phyloP scores from a whole-genome alignment of 1,140 invertebrate species.

The Sinella curviseta region DNA sequence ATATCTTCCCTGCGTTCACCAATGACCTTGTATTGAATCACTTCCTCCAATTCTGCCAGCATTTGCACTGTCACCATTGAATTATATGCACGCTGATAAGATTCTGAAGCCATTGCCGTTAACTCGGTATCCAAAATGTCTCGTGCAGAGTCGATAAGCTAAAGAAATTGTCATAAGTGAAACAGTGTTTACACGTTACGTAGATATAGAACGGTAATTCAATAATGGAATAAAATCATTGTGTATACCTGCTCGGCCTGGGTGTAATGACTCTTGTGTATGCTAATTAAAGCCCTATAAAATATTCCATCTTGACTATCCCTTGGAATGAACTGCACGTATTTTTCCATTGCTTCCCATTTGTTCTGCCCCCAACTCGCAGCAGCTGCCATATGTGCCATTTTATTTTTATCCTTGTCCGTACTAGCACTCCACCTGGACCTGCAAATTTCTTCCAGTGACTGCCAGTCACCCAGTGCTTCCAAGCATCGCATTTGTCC shows the following conservation, averaged over 20 bases:
- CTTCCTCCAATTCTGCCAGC: constrained; percentile 94
- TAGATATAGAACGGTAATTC: too few relatives aligned
- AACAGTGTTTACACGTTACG: constrained; percentile 1
- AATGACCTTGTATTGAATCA: constrained; percentile 91
- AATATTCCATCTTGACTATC: constrained; percentile 93
- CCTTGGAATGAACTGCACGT: constrained; percentile 79
- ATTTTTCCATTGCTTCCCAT: constrained; percentile 89
- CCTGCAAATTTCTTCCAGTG: constrained; percentile 73
- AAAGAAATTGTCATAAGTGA: constrained; percentile 48
- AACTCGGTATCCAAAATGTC: constrained; percentile 94
- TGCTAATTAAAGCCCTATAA: constrained; percentile 89
- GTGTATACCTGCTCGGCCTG: constrained; percentile 60
- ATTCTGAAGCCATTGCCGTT: constrained; percentile 96
- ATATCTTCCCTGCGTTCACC: constrained; percentile 81
- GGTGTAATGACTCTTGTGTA: constrained; percentile 82
- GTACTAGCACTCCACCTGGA: constrained; percentile 72
- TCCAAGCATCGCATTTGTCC: constrained; percentile 96
- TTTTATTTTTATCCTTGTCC: constrained; percentile 73
- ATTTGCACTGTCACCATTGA: constrained; percentile 97
- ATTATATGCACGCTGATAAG: constrained; percentile 95
- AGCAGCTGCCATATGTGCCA: constrained; percentile 87
- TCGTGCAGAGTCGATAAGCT: constrained; percentile 84
- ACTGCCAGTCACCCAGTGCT: constrained; percentile 92
- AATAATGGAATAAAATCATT: neutral
- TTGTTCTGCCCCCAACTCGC: constrained; percentile 91